Evolutionary conservation across 30 jellyfish, hydroid and myxozoan genomes (phyloP).

Genomic region (Aurelia coerulea): DNA sequence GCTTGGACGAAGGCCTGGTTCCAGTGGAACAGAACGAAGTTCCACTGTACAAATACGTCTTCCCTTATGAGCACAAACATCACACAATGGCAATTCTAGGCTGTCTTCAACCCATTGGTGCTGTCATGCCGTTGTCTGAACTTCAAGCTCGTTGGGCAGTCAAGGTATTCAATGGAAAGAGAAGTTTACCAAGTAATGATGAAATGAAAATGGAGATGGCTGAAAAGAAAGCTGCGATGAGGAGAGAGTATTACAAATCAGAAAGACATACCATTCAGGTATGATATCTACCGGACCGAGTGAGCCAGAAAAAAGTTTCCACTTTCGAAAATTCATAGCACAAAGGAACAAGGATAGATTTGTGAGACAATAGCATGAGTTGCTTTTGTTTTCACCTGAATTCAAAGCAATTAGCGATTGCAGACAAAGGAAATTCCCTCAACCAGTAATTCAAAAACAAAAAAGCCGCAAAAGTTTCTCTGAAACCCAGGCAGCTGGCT

Average conservation of each 20-base stretch:
- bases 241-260: conserved; percentile 41
- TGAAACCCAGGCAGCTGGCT: too few relatives aligned
- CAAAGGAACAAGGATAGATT: too few relatives aligned
- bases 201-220: conserved; percentile 61
- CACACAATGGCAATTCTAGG: conserved; percentile 90
- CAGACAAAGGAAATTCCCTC: too few relatives aligned
- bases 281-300: too few relatives aligned
- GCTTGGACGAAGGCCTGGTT: conserved; percentile 69
- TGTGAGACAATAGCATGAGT: too few relatives aligned
- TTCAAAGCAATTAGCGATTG: too few relatives aligned
- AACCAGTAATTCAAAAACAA: too few relatives aligned
- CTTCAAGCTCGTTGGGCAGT: conserved; percentile 88
- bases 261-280: conserved; percentile 92
- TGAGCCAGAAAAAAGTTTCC: too few relatives aligned
- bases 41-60: conserved; percentile 74
- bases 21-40: conserved; percentile 67
- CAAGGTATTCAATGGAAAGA: conserved; percentile 66
- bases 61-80: conserved; percentile 63
- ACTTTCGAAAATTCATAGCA: too few relatives aligned
- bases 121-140: conserved; percentile 85
- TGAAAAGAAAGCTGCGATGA: conserved; percentile 23
- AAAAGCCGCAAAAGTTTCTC: too few relatives aligned
- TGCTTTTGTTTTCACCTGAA: too few relatives aligned
- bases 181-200: conserved; percentile 44
- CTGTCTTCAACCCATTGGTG: conserved; percentile 88